phyloP scores from a whole-genome alignment of 2,113 vertebrate genomes.

The Myiagra hebetior region DNA sequence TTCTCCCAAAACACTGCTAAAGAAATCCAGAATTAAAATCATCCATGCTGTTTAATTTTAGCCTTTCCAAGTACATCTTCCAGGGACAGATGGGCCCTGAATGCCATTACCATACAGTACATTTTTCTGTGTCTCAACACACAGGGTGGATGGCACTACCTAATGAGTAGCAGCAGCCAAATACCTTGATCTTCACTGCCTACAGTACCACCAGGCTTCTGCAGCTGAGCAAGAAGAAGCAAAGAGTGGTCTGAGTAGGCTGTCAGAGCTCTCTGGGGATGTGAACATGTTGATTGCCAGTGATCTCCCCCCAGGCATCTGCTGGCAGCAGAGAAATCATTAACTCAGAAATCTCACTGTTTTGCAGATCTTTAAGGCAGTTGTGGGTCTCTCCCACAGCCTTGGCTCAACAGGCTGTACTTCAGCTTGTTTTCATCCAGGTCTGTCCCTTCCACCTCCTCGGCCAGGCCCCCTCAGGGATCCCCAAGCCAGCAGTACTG shows the following conservation, averaged over 20 bases:
- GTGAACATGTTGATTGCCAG: background rate
- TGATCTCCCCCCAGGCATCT: background rate
- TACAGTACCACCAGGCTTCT: rapidly evolving
- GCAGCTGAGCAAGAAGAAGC: background rate
- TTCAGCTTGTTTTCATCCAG: background rate
- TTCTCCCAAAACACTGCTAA: background rate
- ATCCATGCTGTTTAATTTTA: background rate
- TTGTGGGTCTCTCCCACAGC: background rate
- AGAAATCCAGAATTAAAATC: background rate
- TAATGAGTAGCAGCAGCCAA: background rate
- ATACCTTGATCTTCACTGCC: background rate
- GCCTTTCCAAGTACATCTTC: background rate
- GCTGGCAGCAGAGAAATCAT: background rate
- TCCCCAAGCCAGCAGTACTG: background rate
- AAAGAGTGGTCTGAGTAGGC: background rate
- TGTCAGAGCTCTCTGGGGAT: background rate
- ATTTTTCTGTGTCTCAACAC: background rate
- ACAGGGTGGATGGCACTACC: too few species aligned
- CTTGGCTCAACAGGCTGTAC: background rate
- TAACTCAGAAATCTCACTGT: background rate
- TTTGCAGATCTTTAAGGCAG: background rate
- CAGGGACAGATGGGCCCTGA: background rate
- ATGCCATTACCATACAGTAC: background rate
- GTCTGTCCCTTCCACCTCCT: background rate
- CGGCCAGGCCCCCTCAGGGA: background rate